Percentiles rank a stretch among this genome's conserved stretches.
Evolutionary conservation across 2,113 vertebrate species (phyloP).

Genomic region (Dendropsophus ebraccatus): DNA sequence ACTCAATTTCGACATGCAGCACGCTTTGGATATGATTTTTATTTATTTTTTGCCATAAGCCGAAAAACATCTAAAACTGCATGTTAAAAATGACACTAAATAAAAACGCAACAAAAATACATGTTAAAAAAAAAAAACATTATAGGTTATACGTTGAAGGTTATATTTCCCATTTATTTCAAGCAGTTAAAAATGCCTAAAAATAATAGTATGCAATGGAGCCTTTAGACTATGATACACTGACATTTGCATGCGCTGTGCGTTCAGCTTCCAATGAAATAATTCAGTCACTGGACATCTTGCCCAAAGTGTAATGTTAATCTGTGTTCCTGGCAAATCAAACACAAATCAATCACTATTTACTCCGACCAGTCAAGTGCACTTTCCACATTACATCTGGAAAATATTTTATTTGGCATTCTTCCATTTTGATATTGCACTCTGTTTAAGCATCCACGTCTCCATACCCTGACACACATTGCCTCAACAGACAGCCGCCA

Average conservation of each 20-base stretch:
- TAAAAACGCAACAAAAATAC: too few species aligned
- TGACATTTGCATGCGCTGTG: constrained; percentile 19
- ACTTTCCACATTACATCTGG: constrained; percentile 46
- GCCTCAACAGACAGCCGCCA: not conserved
- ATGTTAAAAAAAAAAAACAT: too few species aligned
- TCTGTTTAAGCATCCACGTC: constrained; percentile 1
- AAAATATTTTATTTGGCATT: constrained; percentile 29
- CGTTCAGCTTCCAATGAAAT: not conserved
- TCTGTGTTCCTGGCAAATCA: constrained; percentile 27
- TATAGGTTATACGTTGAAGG: too few species aligned
- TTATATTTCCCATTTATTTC: too few species aligned
- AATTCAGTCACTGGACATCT: constrained; percentile 29
- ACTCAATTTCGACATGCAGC: too few species aligned
- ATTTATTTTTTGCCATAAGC: too few species aligned
- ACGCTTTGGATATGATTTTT: too few species aligned
- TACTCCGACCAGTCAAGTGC: constrained; percentile 6
- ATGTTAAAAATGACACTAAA: too few species aligned
- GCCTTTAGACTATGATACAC: not conserved
- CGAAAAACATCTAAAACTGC: too few species aligned
- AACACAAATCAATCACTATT: constrained; percentile 40
- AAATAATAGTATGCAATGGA: too few species aligned
- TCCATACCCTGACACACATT: not conserved
- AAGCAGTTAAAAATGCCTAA: too few species aligned
- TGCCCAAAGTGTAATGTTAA: constrained; percentile 41
- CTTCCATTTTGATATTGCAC: constrained; percentile 12